Evolutionary conservation across 2,888 invertebrate species (phyloP).

Genomic region (Enoplolaimus lenunculus): DNA sequence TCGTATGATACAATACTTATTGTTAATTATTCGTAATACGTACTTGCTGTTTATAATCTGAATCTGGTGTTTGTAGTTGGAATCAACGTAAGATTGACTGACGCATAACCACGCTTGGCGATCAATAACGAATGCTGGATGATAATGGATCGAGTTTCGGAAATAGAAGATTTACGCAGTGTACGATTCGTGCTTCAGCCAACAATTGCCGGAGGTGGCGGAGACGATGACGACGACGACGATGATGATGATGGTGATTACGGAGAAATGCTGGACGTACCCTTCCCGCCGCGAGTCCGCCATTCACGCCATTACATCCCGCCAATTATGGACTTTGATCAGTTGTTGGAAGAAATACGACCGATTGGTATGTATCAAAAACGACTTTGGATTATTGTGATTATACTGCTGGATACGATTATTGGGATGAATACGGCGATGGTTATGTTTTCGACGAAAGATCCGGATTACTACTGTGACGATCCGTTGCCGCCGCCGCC

Average conservation of each 20-base stretch:
- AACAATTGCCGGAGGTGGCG: background rate
- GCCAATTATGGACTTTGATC: constrained; percentile 5
- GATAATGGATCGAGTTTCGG: background rate
- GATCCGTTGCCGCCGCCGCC: too few species aligned
- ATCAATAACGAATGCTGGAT: too few species aligned
- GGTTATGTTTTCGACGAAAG: constrained; percentile 2
- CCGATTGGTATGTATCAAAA: constrained; percentile 13
- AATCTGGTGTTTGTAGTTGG: too few species aligned
- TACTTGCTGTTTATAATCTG: too few species aligned
- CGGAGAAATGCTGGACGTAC: too few species aligned
- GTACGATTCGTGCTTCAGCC: background rate
- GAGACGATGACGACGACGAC: background rate
- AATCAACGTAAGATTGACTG: too few species aligned
- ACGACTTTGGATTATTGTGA: constrained; percentile 13
- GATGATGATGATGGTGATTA: too few species aligned
- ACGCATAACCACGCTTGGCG: too few species aligned
- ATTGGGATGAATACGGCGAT: constrained; percentile 16
- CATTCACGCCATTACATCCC: background rate
- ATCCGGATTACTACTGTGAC: background rate
- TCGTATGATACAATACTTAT: too few species aligned
- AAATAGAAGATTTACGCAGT: background rate
- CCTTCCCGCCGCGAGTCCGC: background rate
- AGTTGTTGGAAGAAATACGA: background rate
- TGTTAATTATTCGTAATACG: too few species aligned
- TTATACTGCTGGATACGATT: constrained; percentile 8